These are phyloP conservation scores for Athene cunicularia DNA, from an alignment of 2,113 vertebrate species.

Conservation along the genomic window DNA sequence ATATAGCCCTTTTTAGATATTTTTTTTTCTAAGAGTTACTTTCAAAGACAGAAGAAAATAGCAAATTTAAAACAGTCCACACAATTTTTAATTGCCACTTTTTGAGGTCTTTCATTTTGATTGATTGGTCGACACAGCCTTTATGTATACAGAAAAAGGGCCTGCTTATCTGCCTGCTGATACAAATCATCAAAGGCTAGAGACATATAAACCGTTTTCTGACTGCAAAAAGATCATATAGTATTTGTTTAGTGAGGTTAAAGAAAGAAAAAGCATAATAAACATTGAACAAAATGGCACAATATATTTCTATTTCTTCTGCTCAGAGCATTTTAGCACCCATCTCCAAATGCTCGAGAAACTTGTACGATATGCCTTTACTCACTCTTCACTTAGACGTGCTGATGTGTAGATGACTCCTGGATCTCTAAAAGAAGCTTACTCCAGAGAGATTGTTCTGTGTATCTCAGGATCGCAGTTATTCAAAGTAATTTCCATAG, in stretches of 20 bases:
- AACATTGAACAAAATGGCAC: neutral
- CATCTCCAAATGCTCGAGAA: constrained; percentile 10
- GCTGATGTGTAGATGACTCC: neutral
- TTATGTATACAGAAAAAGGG: neutral
- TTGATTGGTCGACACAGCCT: neutral
- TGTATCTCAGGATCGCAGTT: constrained; percentile 6
- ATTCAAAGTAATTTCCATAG: constrained; percentile 23
- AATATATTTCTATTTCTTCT: neutral
- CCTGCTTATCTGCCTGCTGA: neutral
- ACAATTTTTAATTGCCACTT: neutral
- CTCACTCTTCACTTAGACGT: neutral
- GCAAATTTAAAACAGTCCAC: neutral
- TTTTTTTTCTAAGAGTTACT: neutral
- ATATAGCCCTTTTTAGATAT: neutral
- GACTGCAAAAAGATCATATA: neutral
- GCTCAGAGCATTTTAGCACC: neutral
- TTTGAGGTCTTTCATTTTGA: neutral
- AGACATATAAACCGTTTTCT: neutral
- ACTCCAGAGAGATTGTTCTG: neutral
- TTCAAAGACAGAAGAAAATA: neutral
- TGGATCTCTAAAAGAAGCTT: constrained; percentile 8
- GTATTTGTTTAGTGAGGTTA: neutral
- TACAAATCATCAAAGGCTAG: neutral
- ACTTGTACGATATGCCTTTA: neutral
- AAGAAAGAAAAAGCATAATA: neutral